Evolutionary conservation across 2,888 invertebrate species (phyloP).

Genomic region (Nomada lathburiana): DNA sequence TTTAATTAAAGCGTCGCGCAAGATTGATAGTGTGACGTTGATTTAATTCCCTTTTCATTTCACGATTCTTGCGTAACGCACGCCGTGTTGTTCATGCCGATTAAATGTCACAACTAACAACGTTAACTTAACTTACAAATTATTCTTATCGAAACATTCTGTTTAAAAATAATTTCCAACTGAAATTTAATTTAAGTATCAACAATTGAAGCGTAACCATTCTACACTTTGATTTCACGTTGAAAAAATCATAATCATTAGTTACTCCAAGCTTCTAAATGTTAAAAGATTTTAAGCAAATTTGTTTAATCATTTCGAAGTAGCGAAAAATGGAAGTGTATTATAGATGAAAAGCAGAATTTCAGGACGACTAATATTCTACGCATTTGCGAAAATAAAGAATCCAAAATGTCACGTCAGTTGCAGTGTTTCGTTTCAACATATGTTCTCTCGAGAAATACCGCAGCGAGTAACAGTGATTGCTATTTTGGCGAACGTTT

Average conservation of each 20-base stretch:
- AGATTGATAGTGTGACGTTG: constrained; percentile 16
- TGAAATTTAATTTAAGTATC: background rate
- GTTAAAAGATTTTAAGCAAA: too few species aligned
- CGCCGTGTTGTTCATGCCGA: background rate
- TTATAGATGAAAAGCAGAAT: too few species aligned
- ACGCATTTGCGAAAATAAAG: background rate
- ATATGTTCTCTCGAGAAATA: background rate
- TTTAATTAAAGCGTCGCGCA: constrained; percentile 46
- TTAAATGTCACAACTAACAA: background rate
- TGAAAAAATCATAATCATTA: too few species aligned
- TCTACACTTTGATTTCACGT: too few species aligned
- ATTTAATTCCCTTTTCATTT: constrained; percentile 27
- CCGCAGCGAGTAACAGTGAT: background rate
- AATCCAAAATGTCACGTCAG: background rate
- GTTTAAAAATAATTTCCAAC: background rate
- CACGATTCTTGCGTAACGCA: constrained; percentile 34
- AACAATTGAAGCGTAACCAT: too few species aligned
- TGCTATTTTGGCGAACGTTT: background rate
- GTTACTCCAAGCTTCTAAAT: too few species aligned
- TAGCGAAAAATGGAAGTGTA: too few species aligned
- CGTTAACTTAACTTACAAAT: background rate
- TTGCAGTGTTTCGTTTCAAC: background rate
- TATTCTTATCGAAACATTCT: background rate
- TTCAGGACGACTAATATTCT: background rate
- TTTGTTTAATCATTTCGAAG: too few species aligned